Evolutionary conservation across 2,113 vertebrate species (phyloP), one percentile per base, ranked within the genome.

Genomic region (Daboia siamensis): DNA sequence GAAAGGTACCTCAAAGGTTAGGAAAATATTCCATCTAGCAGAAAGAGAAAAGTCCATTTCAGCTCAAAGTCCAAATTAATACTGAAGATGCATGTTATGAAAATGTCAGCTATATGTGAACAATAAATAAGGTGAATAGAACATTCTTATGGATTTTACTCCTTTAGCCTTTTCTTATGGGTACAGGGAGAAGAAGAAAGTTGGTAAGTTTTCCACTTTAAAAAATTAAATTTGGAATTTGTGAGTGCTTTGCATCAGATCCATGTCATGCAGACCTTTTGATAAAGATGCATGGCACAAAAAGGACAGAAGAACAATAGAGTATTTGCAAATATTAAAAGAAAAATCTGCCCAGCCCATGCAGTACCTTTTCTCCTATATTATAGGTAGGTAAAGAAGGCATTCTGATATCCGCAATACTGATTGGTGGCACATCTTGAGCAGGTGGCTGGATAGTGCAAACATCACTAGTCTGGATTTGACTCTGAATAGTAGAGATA

Each of bases 291-390:
- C 17, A 80, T 54, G 26, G 5, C 10, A n/a, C 5, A 23, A 74
- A 29, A 46, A 51, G 23, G 8, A 24, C 24, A 54, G 86, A 92
- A 44, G n/a, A 1, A 29, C 23, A 33, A 23, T 21, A 55, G 15
- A 54, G 1, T 24, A 52, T 26, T 44, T 64, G 54, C 24, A 10
- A 85, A 24, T n/a, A 4, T 9, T 29, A 55, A 11, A 20, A 39
- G 17, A 29, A 11, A 54, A 56, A 39, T 39, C 8, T 6, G 39
- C 1, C 59, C 23, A 21, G 56, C 7, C 12, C 3, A 89, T 87
- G 24, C 90, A 86, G 86, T 95, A 99, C 98, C 98, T 97, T 98
- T 17, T 98, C 98, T 29, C 98, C 98, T 9, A 97, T 88, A 86
- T 97, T 96, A 94, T 98, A 98, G 46, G 86, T 90, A 33, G 98